These are phyloP conservation scores for Oedothorax gibbosus DNA, from an alignment of 1,140 invertebrate species.

Conservation along the genomic window DNA sequence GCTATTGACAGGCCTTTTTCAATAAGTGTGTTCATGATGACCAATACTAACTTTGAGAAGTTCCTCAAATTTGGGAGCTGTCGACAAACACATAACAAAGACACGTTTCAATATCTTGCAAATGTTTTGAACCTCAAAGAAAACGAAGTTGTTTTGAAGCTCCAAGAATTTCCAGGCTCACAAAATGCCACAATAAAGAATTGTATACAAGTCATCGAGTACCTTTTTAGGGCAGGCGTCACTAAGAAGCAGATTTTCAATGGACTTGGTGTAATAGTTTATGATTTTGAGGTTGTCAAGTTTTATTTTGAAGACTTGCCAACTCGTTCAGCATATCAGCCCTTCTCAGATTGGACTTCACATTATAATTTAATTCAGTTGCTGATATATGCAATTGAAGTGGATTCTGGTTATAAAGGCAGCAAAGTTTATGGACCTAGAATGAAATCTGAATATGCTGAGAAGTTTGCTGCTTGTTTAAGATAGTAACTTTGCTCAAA, in stretches of 20 bases:
- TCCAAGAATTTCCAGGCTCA: not conserved
- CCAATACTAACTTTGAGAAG: conserved; percentile 10
- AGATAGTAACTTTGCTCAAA: too few species aligned
- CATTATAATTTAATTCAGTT: conserved; percentile 33
- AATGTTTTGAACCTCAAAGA: not conserved
- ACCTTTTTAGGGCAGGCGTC: conserved; percentile 8
- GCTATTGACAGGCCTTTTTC: conserved; percentile 6
- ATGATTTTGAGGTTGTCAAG: conserved; percentile 23
- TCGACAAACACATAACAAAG: not conserved
- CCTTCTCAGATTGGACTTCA: conserved; percentile 3
- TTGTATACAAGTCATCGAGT: not conserved
- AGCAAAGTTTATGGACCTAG: not conserved
- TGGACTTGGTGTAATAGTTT: conserved; percentile 21
- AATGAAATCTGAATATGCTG: not conserved
- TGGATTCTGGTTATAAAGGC: not conserved
- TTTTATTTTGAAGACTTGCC: not conserved
- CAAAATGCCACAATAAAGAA: not conserved
- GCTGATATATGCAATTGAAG: conserved; percentile 32
- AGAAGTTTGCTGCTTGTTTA: too few species aligned
- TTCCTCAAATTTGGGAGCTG: not conserved
- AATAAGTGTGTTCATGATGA: conserved; percentile 10
- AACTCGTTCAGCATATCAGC: not conserved
- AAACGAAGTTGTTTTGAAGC: not conserved
- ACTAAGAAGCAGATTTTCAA: conserved; percentile 26
- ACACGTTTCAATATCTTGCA: conserved; percentile 1